Percentiles rank a stretch among this genome's conserved stretches.
Conservation (phyloP, 2,113 vertebrate species). For the Opisthocomus hoazin region DNA sequence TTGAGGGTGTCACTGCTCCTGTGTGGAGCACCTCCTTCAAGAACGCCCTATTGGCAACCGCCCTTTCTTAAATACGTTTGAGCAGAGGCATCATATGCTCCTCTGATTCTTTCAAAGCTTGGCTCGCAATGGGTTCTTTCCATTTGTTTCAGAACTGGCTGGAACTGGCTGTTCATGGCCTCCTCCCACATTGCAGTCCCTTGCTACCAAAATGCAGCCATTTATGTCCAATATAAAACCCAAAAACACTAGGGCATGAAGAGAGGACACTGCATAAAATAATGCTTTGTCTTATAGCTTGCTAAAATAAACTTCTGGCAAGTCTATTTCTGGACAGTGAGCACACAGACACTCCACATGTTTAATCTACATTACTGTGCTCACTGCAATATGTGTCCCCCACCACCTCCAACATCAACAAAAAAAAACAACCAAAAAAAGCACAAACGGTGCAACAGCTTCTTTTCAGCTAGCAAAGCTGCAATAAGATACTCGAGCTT, state of each 20-base stretch:
- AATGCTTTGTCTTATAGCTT: conserved; percentile 31
- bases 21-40: not conserved
- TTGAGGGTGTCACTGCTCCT: not conserved
- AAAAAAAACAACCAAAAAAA: not conserved
- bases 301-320: conserved; percentile 49
- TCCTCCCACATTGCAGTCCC: not conserved
- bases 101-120: not conserved
- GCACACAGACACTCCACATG: conserved; percentile 20
- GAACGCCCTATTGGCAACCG: not conserved
- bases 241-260: not conserved
- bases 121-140: not conserved
- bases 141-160: not conserved
- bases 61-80: not conserved
- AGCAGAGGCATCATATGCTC: not conserved
- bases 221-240: not conserved
- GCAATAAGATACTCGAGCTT: conserved; percentile 60
- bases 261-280: not conserved
- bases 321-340: conserved; percentile 27
- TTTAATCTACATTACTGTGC: conserved; percentile 51
- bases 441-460: conserved; percentile 27
- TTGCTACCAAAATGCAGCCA: not conserved
- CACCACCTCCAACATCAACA: not conserved
- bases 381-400: conserved; percentile 17
- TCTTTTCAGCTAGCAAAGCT: conserved; percentile 59
- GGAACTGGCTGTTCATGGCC: not conserved